phyloP scores from a whole-genome alignment of 2,888 invertebrate genomes.

The Chymomyza procnemis region DNA sequence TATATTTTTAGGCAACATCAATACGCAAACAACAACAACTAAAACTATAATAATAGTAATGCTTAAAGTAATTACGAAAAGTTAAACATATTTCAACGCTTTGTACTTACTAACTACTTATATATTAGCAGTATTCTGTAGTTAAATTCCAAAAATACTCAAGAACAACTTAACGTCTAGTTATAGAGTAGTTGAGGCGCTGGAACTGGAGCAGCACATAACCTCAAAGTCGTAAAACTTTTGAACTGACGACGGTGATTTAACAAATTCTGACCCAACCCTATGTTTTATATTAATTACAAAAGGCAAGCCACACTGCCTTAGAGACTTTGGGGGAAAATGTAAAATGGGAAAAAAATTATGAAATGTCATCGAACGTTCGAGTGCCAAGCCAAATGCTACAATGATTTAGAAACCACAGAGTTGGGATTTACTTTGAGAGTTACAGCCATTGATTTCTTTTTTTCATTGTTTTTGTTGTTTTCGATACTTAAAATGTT shows the following conservation, averaged over 20 bases:
- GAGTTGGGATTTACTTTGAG: neutral
- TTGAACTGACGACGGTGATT: constrained; percentile 51
- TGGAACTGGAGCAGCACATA: constrained; percentile 30
- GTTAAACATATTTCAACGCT: constrained; percentile 44
- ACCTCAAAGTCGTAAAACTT: constrained; percentile 56
- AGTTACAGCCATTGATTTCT: neutral
- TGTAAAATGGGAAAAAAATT: constrained; percentile 40
- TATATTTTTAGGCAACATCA: constrained; percentile 10
- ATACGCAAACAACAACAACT: constrained; percentile 5
- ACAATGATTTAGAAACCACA: constrained; percentile 15
- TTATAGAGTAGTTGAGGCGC: constrained; percentile 59
- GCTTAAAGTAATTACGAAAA: constrained; percentile 53
- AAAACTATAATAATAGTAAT: constrained; percentile 21
- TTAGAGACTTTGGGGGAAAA: neutral
- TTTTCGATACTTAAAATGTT: constrained; percentile 29
- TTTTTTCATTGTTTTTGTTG: constrained; percentile 54
- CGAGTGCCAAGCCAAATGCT: constrained; percentile 49
- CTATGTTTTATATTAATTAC: constrained; percentile 69
- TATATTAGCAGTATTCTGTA: constrained; percentile 46
- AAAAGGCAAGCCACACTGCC: constrained; percentile 17
- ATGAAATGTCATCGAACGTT: constrained; percentile 76
- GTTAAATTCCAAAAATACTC: neutral
- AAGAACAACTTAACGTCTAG: constrained; percentile 43
- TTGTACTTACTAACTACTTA: neutral
- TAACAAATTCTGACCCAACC: constrained; percentile 25